Evolutionary conservation across 1,140 invertebrate genomes (phyloP), one percentile per base, ranked within the genome.

Genomic region (Augochlora pura): DNA sequence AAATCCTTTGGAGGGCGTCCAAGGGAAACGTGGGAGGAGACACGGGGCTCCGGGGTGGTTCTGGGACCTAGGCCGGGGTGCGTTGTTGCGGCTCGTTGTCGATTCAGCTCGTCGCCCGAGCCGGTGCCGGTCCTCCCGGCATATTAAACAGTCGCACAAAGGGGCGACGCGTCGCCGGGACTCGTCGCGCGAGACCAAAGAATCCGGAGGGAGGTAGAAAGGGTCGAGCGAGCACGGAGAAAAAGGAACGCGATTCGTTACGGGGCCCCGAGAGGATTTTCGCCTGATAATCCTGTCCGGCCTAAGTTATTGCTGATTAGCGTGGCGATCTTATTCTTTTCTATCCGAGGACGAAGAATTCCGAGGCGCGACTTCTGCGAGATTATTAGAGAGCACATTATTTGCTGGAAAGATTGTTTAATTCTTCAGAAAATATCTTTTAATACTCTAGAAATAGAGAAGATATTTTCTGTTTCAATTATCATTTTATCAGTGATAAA

Each of bases 121-220:
- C 23, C 52, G 3, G 14, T n/a, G n/a, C n/a, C 0, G 54, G 46
- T 83, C 39, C 39, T 70, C 65, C 25, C 63, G 38, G 81, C 81
- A 83, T 79, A 78, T 75, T 80, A 84, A 84, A 59, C 23, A 81
- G 32, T 12, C 27, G 49, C 4, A 79, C 66, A 83, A 80, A 80
- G 76, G 27, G 77, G 54, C 54, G 60, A 38, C 27, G 68, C n/a
- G 18, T 71, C 67, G 1, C 42, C 42, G 38, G n/a, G 39, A 59
- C 46, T 76, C 49, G 16, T 52, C 23, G 49, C 57, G 38, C 46
- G 42, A 71, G 60, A n/a, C n/a, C 54, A 75, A 49, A 74, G n/a
- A 52, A 64, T 2, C 8, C 21, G 46, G 6, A 21, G 12, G 21
- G 0, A 18, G 21, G 21, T 21, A 49, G 49, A 57, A 49, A 39